These are phyloP conservation scores for Drosophila sechellia DNA, from an alignment of 1,140 invertebrate genomes.

Conservation along the genomic window DNA sequence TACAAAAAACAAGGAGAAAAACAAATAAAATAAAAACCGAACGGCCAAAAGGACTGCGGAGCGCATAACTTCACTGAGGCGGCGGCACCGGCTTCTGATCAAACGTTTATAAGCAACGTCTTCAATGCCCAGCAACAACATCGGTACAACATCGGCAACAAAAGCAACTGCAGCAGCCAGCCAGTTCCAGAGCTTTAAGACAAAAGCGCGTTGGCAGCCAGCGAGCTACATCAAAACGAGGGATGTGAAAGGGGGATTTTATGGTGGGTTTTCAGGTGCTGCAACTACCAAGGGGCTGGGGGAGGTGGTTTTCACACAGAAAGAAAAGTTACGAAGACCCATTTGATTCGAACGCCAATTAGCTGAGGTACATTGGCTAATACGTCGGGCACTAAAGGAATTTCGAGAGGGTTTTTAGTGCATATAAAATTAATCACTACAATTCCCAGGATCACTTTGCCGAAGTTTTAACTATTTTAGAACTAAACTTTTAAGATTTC, in stretches of 20 bases:
- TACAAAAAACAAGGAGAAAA: not conserved
- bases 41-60: slow-evolving; percentile 34
- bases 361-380: too few species aligned
- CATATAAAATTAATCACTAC: too few species aligned
- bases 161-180: slow-evolving; percentile 39
- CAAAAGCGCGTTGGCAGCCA: slow-evolving; percentile 78
- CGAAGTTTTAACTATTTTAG: too few species aligned
- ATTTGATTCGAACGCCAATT: not conserved
- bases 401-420: too few species aligned
- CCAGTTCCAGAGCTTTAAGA: slow-evolving; percentile 47
- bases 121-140: slow-evolving; percentile 57
- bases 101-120: slow-evolving; percentile 55
- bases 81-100: slow-evolving; percentile 74
- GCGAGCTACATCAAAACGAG: slow-evolving; percentile 1
- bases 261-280: slow-evolving; percentile 5
- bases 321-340: not conserved
- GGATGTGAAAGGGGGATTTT: not conserved
- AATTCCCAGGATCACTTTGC: too few species aligned
- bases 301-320: not conserved
- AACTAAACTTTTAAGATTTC: not conserved
- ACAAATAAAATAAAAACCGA: slow-evolving; percentile 22
- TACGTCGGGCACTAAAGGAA: too few species aligned
- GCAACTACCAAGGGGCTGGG: not conserved
- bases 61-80: slow-evolving; percentile 49
- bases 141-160: slow-evolving; percentile 36